Conservation (phyloP, 2,113 vertebrate species). For the Ginglymostoma cirratum region DNA sequence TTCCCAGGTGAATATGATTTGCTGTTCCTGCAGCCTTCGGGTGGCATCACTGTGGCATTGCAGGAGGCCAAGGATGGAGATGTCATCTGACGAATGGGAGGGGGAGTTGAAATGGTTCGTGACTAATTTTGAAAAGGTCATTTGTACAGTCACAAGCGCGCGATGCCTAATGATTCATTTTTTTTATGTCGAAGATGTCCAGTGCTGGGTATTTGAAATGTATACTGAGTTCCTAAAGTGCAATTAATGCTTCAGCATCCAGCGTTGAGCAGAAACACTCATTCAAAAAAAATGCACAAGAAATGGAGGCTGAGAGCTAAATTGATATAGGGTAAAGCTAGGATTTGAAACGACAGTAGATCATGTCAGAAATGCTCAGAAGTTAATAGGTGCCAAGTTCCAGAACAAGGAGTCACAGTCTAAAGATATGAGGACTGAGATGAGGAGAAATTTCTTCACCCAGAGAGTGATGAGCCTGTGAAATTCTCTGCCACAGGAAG, state of each 20-base stretch:
- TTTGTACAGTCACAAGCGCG: not conserved
- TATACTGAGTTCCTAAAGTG: not conserved
- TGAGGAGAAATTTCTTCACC: no score
- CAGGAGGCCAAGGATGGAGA: no score
- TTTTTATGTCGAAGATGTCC: not conserved
- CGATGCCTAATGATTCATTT: not conserved
- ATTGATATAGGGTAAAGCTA: not conserved
- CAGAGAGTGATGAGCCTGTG: no score
- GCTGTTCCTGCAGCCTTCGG: no score
- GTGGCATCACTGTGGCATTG: no score
- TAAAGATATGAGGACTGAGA: no score
- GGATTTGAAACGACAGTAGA: not conserved
- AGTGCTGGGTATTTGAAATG: not conserved
- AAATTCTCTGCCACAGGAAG: no score
- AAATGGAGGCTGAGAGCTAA: not conserved
- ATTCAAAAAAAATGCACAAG: not conserved
- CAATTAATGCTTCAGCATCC: not conserved
- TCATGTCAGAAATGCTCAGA: not conserved
- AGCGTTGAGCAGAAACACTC: not conserved
- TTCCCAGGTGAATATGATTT: no score
- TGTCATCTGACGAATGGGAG: no score
- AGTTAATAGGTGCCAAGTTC: not conserved
- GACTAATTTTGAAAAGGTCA: conserved; percentile 16
- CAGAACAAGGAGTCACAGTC: no score
- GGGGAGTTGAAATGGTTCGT: no score